A percentile compares a stretch with the other conserved stretches of the same genome.
These are phyloP conservation scores for Trichomycterus rosablanca DNA, from an alignment of 2,113 vertebrate genomes.

Conservation along the genomic window DNA sequence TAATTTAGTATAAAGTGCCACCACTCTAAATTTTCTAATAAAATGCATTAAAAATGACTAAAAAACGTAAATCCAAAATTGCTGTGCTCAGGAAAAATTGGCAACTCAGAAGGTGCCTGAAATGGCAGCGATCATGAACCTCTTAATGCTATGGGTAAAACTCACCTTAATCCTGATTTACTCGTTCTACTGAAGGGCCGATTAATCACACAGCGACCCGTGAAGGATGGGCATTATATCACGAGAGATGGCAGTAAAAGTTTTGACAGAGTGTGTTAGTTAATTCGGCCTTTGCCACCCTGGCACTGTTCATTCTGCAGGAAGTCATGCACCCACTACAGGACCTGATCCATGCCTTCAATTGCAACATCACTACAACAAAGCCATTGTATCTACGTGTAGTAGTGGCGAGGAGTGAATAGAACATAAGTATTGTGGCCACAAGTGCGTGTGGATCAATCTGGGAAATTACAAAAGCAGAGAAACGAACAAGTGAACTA, in stretches of 20 bases:
- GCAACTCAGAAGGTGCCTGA: too few relatives aligned
- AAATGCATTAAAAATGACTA: too few relatives aligned
- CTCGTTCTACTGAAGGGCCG: conserved; percentile 64
- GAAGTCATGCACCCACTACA: conserved; percentile 8
- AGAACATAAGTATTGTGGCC: conserved; percentile 39
- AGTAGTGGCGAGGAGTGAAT: conserved; percentile 39
- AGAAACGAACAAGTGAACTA: conserved; percentile 47
- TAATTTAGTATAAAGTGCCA: too few relatives aligned
- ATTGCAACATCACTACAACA: conserved; percentile 3
- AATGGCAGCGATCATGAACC: conserved; percentile 22
- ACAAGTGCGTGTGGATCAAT: conserved; percentile 44
- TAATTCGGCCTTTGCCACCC: conserved; percentile 33
- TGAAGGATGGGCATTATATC: conserved; percentile 64
- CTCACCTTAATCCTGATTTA: conserved; percentile 60
- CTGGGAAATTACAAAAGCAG: conserved; percentile 45
- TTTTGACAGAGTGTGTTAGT: conserved; percentile 39
- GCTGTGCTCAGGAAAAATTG: too few relatives aligned
- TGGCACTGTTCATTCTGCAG: conserved; percentile 6
- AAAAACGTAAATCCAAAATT: too few relatives aligned
- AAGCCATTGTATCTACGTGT: conserved; percentile 28
- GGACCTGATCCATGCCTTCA: conserved; percentile 21
- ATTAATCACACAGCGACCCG: conserved; percentile 58
- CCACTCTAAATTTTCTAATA: too few relatives aligned
- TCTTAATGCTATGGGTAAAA: conserved; percentile 46
- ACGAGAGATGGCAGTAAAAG: conserved; percentile 59